Evolutionary conservation across 2,888 invertebrate species (phyloP).

Genomic region (Euclidia mi): DNA sequence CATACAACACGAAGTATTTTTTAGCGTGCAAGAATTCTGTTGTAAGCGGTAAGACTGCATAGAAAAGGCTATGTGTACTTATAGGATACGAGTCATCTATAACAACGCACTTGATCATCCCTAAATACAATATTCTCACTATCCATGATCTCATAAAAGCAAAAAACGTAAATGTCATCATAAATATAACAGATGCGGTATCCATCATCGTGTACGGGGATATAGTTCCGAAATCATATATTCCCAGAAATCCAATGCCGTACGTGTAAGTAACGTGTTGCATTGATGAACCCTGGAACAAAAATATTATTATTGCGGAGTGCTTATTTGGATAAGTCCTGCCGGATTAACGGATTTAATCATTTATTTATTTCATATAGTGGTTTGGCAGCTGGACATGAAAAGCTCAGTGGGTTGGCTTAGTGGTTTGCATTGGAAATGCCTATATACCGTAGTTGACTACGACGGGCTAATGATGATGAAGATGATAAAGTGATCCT

Average conservation of each 20-base stretch:
- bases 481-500: too few species aligned
- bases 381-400: too few species aligned
- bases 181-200: constrained; percentile 73
- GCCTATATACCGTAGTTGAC: too few species aligned
- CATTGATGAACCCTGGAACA: constrained; percentile 68
- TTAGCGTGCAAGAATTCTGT: constrained; percentile 71
- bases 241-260: constrained; percentile 75
- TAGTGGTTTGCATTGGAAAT: too few species aligned
- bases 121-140: constrained; percentile 62
- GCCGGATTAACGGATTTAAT: too few species aligned
- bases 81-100: constrained; percentile 45
- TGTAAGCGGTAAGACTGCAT: constrained; percentile 70
- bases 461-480: too few species aligned
- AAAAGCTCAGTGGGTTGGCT: too few species aligned
- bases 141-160: constrained; percentile 72
- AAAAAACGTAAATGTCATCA: constrained; percentile 62
- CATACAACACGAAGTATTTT: constrained; percentile 68
- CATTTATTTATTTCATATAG: too few species aligned
- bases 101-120: constrained; percentile 63
- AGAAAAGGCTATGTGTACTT: constrained; percentile 68
- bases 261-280: constrained; percentile 63
- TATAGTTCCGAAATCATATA: constrained; percentile 73
- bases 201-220: constrained; percentile 76
- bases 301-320: constrained; percentile 21
- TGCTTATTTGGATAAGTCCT: too few species aligned